Evolutionary conservation across 1,140 invertebrate species (phyloP), one percentile per base, ranked within the genome.

Genomic region (Manduca sexta): DNA sequence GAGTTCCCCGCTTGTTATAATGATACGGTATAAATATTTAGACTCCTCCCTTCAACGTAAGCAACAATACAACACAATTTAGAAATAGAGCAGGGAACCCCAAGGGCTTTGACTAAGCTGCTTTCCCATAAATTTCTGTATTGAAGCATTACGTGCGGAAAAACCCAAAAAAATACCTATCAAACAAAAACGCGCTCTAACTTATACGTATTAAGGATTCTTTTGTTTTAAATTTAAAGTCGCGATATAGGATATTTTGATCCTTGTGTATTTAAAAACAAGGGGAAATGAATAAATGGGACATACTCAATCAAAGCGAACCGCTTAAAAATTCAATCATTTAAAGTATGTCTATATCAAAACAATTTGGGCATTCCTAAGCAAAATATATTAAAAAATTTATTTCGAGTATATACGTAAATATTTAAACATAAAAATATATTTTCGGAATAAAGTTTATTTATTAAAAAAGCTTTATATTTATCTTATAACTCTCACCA

Each of bases 111-210:
- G 29, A 41, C 53, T 65, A 65, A 73, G 63, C 64, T 69, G 45
- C 44, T 60, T 54, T 50, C 56, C 57, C 51, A 73, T 76, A 76
- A 71, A 73, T 76, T 61, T 3, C 51, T 53, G 52, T 61, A 71
- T 73, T 59, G 69, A 73, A 54, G 57, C 60, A 58, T 69, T 64
- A 66, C 60, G 45, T 56, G 40, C 30, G 47, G 48, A 60, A 66
- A 70, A 65, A 45, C 44, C 48, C 11, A 45, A 60, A 57, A 63
- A 56, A 60, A 53, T 29, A 11, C 12, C 18, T 6, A 7, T 2
- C 16, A 50, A 18, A 26, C 33, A 29, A 60, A 52, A 50, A 47
- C 45, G 34, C 11, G 31, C 34, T 15, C 31, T 48, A 49, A 38
- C 5, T 4, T n/a, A 29, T 14, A 17, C 33, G 0, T 6, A 3